Conservation (phyloP, 2,113 vertebrate genomes). For the Apodemus sylvaticus region DNA sequence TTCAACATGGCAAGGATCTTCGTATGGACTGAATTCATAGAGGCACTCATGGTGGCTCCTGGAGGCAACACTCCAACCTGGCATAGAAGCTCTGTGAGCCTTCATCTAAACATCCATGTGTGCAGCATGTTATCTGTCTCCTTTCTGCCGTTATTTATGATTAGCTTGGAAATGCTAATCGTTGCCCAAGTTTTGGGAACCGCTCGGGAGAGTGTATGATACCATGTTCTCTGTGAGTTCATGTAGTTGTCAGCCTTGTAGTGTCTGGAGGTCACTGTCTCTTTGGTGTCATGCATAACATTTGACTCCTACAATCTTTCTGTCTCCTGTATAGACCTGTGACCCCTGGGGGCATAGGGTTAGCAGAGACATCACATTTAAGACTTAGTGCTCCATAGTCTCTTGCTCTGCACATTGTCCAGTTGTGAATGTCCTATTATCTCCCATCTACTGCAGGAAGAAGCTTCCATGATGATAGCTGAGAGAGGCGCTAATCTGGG, state of each 20-base stretch:
- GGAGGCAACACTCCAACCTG: too few relatives aligned
- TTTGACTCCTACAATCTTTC: not conserved
- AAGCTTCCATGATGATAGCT: not conserved
- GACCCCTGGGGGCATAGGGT: not conserved
- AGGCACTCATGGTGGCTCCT: not conserved
- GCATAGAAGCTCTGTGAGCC: not conserved
- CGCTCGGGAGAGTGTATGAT: not conserved
- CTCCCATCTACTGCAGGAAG: not conserved
- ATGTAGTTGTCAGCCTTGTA: not conserved
- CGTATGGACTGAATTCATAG: too few relatives aligned
- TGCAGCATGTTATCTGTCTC: not conserved
- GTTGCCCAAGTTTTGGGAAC: not conserved
- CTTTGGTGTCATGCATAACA: not conserved
- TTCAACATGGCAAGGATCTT: not conserved
- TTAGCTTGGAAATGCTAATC: not conserved
- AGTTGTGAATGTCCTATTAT: not conserved
- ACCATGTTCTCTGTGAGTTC: not conserved
- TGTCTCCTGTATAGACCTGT: not conserved
- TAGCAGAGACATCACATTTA: not conserved
- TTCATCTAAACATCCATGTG: fast-evolving
- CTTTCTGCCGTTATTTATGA: not conserved
- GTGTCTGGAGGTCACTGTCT: not conserved
- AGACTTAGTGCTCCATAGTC: not conserved
- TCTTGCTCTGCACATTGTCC: not conserved
- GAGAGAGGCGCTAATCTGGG: not conserved